Base-by-base conservation (phyloP, 2,888 invertebrate genomes). In the Hypolimnas misippus region DNA sequence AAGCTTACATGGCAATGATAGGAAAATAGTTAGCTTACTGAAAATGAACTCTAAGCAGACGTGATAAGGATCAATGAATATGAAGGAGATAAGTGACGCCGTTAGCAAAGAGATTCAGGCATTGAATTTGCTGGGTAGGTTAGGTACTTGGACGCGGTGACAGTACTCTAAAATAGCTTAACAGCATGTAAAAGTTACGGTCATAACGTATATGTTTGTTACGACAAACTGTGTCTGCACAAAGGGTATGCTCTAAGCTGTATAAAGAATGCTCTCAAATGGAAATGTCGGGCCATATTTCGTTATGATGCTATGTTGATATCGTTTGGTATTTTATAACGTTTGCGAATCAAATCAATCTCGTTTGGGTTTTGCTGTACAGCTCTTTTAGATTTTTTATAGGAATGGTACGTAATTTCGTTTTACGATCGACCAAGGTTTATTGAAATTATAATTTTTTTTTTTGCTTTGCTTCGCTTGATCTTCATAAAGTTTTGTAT, bases 141-240 rank as follows among this genome's bases (percentile, higher is more conserved):
- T 52, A 55, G 58, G 46, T 51, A 62, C 56, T 65, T 53, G 56
- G 58, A 59, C 40, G 57, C 60, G 50, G 56, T 62, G 64, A 62
- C 62, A 64, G 56, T 62, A 44, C 54, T 51, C 25, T 52, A 49
- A 38, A 59, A 67, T 64, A 62, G 62, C 62, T 64, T 64, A 59
- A 62, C 56, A 62, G 58, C 67, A 50, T 62, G 62, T 64, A 66
- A 66, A 62, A 64, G 57, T 67, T 52, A 59, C 49, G 33, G 50
- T 62, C 52, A 62, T 51, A 62, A 62, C 35, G 35, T 57, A 29
- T 51, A 56, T 21, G 25, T 33, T 33, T 44, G 44, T 52, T 44
- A 40, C 42, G 40, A 40, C 33, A 44, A 51, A 56, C 35, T 51
- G 42, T 62, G 29, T 62, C 40, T 25, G 25, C n/a, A 62, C 62